Conservation (phyloP, 2,888 invertebrate genomes). For the Clivina fossor region DNA sequence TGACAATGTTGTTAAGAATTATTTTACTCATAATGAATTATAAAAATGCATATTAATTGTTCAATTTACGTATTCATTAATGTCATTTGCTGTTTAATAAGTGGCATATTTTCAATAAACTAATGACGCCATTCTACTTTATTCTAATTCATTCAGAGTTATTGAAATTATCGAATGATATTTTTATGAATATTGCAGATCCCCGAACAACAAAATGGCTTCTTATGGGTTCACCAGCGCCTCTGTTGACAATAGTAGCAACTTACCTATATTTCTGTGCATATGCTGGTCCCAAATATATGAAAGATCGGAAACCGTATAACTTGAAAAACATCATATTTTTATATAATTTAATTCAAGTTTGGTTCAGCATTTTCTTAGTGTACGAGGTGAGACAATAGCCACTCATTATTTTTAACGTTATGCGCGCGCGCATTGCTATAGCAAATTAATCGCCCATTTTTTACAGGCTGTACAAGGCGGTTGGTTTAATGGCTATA, state of each 20-base stretch:
- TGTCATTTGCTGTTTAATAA: too few species aligned
- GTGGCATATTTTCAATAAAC: too few species aligned
- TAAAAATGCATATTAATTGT: too few species aligned
- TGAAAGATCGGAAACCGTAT: slow-evolving; percentile 83
- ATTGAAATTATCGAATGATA: too few species aligned
- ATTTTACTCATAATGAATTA: too few species aligned
- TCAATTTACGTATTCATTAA: too few species aligned
- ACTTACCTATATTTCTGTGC: slow-evolving; percentile 71
- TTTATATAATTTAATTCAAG: slow-evolving; percentile 84
- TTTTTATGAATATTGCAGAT: too few species aligned
- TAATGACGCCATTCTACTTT: too few species aligned
- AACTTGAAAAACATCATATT: slow-evolving; percentile 76
- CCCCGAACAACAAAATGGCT: slow-evolving; percentile 72
- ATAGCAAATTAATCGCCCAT: slow-evolving; percentile 34
- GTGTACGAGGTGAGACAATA: slow-evolving; percentile 68
- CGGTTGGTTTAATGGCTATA: slow-evolving; percentile 62
- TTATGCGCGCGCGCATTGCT: too few species aligned
- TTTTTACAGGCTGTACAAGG: slow-evolving; percentile 48
- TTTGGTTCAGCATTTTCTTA: slow-evolving; percentile 75
- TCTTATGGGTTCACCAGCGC: slow-evolving; percentile 69
- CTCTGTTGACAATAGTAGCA: slow-evolving; percentile 65
- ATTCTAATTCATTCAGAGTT: too few species aligned
- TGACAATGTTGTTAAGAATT: too few species aligned
- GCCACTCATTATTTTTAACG: too few species aligned
- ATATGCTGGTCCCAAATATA: slow-evolving; percentile 81